These are phyloP conservation scores for Micrasema minimum DNA, from an alignment of 1,140 invertebrate genomes.

Conservation along the genomic window DNA sequence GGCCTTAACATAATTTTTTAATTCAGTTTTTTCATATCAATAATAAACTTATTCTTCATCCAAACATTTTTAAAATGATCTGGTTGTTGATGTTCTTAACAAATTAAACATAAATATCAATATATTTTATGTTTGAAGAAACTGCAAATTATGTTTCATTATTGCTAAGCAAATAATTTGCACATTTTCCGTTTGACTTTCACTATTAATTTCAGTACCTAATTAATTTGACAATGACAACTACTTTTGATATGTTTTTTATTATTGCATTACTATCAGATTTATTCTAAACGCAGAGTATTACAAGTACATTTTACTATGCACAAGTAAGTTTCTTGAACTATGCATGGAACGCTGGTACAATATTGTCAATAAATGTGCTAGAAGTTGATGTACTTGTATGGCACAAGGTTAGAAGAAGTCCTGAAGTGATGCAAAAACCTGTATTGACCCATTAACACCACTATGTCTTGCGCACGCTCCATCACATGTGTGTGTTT, in stretches of 20 bases:
- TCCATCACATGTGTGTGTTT: conserved; percentile 55
- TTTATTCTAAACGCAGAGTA: conserved; percentile 3
- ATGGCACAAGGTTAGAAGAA: neutral
- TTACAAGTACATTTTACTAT: conserved; percentile 2
- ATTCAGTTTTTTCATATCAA: too few relatives aligned
- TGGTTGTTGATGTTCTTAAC: too few relatives aligned
- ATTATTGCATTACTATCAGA: conserved; percentile 21
- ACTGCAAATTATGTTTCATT: too few relatives aligned
- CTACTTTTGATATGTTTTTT: conserved; percentile 12
- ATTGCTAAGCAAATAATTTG: neutral
- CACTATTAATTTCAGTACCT: neutral
- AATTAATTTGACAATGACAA: neutral
- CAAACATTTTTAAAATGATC: too few relatives aligned
- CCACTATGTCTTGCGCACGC: conserved; percentile 34
- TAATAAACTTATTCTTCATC: too few relatives aligned
- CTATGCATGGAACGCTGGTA: neutral
- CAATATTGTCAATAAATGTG: neutral
- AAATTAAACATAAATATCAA: too few relatives aligned
- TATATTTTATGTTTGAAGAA: too few relatives aligned
- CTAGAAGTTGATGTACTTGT: conserved; percentile 5
- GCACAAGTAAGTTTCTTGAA: neutral
- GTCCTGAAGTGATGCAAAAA: conserved; percentile 11
- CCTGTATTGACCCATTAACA: conserved; percentile 26
- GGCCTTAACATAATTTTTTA: too few relatives aligned
- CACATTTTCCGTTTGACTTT: neutral